Percentiles rank a stretch among this genome's conserved stretches.
Evolutionary conservation across 2,797 vertebrate genomes (phyloP).

Genomic region (Nannoperca australis): DNA sequence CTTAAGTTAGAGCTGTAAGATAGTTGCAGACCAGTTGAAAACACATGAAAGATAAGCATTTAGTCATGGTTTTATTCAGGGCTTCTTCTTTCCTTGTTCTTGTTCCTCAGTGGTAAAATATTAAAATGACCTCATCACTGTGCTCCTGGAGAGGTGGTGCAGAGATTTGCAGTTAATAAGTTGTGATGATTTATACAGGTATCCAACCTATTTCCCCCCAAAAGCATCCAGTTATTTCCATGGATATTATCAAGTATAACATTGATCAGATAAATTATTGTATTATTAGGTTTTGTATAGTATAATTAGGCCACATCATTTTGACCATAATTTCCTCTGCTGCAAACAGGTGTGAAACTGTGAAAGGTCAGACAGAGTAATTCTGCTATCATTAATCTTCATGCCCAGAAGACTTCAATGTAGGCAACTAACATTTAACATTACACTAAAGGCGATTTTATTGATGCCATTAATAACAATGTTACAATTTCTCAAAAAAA

Average conservation of each 20-base stretch:
- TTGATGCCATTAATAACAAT: constrained; percentile 3
- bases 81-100: constrained; percentile 2
- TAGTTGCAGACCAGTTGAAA: constrained; percentile 21
- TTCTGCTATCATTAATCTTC: constrained; percentile 59
- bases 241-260: constrained; percentile 8
- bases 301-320: constrained; percentile 25
- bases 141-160: background rate
- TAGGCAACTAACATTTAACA: constrained; percentile 9
- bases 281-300: constrained; percentile 23
- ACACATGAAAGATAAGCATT: constrained; percentile 11
- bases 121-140: constrained; percentile 40
- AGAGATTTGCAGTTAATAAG: background rate
- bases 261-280: constrained; percentile 16
- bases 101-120: constrained; percentile 32
- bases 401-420: constrained; percentile 7
- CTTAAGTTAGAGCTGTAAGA: background rate
- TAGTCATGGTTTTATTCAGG: constrained; percentile 7
- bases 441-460: background rate
- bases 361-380: constrained; percentile 46
- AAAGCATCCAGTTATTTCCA: background rate
- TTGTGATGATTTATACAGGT: background rate
- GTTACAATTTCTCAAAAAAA: background rate
- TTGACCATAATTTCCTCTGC: constrained; percentile 56
- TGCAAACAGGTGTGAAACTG: constrained; percentile 56
- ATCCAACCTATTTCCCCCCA: background rate